Evolutionary conservation across 1,140 invertebrate species (phyloP).

Genomic region (Belonocnema kinseyi): DNA sequence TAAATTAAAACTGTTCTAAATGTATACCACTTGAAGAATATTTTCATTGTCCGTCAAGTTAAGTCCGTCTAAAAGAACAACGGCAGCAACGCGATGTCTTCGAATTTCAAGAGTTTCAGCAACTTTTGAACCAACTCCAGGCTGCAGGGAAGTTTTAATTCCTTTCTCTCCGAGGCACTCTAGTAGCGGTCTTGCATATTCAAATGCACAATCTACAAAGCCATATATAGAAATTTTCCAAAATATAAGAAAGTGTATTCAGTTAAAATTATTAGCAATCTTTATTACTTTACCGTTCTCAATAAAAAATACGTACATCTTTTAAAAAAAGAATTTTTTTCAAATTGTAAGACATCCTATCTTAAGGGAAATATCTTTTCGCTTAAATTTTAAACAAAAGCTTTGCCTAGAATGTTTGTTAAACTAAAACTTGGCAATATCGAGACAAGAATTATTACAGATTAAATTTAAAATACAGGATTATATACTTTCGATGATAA

Average conservation of each 20-base stretch:
- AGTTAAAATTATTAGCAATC: neutral
- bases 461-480: neutral
- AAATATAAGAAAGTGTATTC: neutral
- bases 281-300: neutral
- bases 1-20: neutral
- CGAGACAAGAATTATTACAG: neutral
- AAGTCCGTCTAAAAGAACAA: conserved; percentile 62
- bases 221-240: conserved; percentile 12
- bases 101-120: conserved; percentile 56
- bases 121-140: conserved; percentile 57
- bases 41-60: conserved; percentile 63
- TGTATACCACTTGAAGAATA: conserved; percentile 59
- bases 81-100: conserved; percentile 62
- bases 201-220: conserved; percentile 54
- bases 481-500: no score
- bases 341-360: no score
- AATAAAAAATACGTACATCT: neutral
- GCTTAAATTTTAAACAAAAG: no score
- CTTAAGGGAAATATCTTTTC: no score
- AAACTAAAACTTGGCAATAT: neutral
- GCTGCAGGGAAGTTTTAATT: conserved; percentile 59
- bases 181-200: conserved; percentile 58
- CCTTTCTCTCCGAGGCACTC: conserved; percentile 57
- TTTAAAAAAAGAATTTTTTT: no score
- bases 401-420: no score